A percentile compares a stretch with the other conserved stretches of the same genome.
Conservation (phyloP, 1,140 invertebrate genomes). For the Drosophila nebulosa region DNA sequence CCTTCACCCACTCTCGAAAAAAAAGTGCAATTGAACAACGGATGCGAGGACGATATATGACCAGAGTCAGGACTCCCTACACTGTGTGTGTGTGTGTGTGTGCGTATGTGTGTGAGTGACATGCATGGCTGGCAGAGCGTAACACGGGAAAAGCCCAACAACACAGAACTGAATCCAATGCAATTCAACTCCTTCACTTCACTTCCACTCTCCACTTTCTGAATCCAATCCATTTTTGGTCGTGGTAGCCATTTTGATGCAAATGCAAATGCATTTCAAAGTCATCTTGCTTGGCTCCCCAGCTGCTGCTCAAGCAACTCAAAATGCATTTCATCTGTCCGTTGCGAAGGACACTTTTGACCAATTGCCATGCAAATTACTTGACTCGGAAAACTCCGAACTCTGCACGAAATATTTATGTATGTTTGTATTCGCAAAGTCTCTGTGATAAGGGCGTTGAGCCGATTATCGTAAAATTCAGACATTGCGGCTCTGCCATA, state of each 20-base stretch:
- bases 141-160: conserved; percentile 11
- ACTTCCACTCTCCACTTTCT: not conserved
- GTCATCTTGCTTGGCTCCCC: conserved; percentile 26
- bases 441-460: not conserved
- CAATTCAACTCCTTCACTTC: not conserved
- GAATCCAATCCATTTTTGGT: not conserved
- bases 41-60: conserved; percentile 72
- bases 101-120: conserved; percentile 31
- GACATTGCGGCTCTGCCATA: not conserved
- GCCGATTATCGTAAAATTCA: conserved; percentile 4
- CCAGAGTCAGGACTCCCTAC: conserved; percentile 28
- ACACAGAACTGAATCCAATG: not conserved
- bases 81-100: conserved; percentile 32
- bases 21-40: conserved; percentile 65
- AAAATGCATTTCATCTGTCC: conserved; percentile 10
- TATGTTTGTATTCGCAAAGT: not conserved
- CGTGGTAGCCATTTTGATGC: conserved; percentile 56
- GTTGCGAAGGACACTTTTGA: conserved; percentile 1
- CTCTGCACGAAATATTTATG: not conserved
- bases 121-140: conserved; percentile 63
- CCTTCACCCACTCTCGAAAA: not conserved
- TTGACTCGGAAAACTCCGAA: conserved; percentile 39
- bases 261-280: conserved; percentile 72
- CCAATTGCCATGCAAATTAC: conserved; percentile 70
- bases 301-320: too few species aligned